Evolutionary conservation across 1,140 invertebrate genomes (phyloP), one percentile per base, ranked within the genome.

Genomic region (Ips typographus): DNA sequence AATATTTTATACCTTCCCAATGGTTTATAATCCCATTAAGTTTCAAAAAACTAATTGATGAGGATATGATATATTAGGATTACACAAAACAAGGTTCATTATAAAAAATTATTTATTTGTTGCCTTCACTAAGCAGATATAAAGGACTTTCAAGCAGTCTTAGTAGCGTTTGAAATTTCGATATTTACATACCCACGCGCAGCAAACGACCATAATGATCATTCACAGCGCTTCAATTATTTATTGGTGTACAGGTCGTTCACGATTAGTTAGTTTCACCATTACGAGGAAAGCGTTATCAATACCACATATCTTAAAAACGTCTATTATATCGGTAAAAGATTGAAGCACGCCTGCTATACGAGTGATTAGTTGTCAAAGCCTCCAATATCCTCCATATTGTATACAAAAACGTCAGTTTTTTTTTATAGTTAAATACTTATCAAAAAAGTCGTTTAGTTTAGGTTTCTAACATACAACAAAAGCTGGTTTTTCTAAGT

Each of bases 81-180:
- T 22, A 22, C 22, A 22, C 22, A 22, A 22, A 22, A 22, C 22
- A 22, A 22, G 22, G 22, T 22, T 22, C 44, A 49, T 6, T 49
- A 8, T 49, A 73, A 73, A 73, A 73, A 73, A 73, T 73, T 71
- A 73, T 73, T 73, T 73, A 71, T 73, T 73, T 71, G 66, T 65
- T 73, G 72, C 72, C 72, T 73, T 73, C 72, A 73, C 72, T 73
- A 73, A 73, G 72, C 72, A 73, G 69, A 73, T 73, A 73, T 73
- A 73, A 73, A 73, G 72, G 72, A 73, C 72, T 73, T 73, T 71
- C 8, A 73, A 73, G 72, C 72, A 73, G 72, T 73, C 72, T 73
- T 73, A 71, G 59, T 73, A 73, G 72, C 72, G 57, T 73, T 71
- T 64, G 65, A 71, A 73, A 71, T 66, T 73, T 70, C 67, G 56